Evolutionary conservation across 1,140 invertebrate genomes (phyloP), one percentile per base, ranked within the genome.

Genomic region (Daktulosphaira vitifoliae): DNA sequence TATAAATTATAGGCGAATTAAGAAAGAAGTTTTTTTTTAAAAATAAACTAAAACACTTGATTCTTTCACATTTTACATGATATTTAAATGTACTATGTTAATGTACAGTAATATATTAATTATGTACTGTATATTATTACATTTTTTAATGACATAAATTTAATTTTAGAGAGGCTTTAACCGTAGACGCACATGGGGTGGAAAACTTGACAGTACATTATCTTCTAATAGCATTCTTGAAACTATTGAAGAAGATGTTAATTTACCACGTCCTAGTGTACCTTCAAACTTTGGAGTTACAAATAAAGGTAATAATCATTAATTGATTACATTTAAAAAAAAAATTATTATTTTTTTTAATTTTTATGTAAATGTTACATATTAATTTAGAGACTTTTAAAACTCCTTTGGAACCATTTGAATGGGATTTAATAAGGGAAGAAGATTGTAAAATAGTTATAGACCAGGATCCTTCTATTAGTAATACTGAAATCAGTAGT

Each of bases 381-480:
- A 6, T 6, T 33, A 33, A 65, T 69, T 37, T 20, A 71, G 70
- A 66, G 5, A 33, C 29, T 6, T 71, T 72, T 67, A 59, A 69
- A 37, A 71, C 70, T 8, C 70, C 66, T 6, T 71, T 72, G 16
- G 68, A 71, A 46, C 70, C 73, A 52, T 74, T 74, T 68, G 73
- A 74, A 67, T 42, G 71, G 16, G 69, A 73, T 39, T 67, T 74
- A 42, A 72, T 74, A 20, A 66, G 71, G 65, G 68, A 48, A 18
- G 44, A 67, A 52, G 25, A 54, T 29, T 1, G 5, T 7, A n/a
- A n/a, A n/a, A n/a, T n/a, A n/a, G 16, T 25, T 3, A 13, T 13
- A 37, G 44, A 44, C 23, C 26, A 33, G 9, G 51, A 52, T n/a
- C 22, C 51, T n/a, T 18, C n/a, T 18, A 52, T 20, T 4, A 50